Percentiles rank a stretch among this genome's conserved stretches.
phyloP scores from a whole-genome alignment of 1,140 invertebrate genomes.

The Oscheius sp. region DNA sequence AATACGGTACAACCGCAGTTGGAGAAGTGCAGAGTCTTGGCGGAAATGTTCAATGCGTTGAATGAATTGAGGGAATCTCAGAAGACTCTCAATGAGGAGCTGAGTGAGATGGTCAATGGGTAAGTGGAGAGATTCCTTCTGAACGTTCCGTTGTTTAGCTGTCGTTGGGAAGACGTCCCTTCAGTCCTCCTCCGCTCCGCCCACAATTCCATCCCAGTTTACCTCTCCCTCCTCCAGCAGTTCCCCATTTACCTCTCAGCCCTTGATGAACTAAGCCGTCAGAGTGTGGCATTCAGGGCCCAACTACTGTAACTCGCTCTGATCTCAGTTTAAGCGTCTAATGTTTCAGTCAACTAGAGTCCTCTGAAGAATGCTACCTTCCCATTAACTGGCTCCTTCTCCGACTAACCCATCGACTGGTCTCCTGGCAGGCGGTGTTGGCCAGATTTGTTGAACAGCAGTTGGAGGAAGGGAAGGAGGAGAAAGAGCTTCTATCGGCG shows the following conservation, averaged over 20 bases:
- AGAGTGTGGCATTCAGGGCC: conserved; percentile 9
- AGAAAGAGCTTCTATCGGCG: conserved; percentile 15
- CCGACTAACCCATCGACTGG: conserved; percentile 7
- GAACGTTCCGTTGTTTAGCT: not conserved
- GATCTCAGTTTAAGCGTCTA: not conserved
- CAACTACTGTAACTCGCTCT: conserved; percentile 15
- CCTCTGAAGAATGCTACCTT: conserved; percentile 36
- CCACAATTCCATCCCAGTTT: conserved; percentile 36
- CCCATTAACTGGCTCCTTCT: conserved; percentile 30
- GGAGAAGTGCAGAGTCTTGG: conserved; percentile 8
- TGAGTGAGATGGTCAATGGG: conserved; percentile 20
- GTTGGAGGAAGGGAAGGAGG: conserved; percentile 20
- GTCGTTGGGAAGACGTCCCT: conserved; percentile 20
- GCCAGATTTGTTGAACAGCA: conserved; percentile 25
- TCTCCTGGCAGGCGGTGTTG: conserved; percentile 28
- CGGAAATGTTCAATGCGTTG: conserved; percentile 18
- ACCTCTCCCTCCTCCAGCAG: conserved; percentile 30
- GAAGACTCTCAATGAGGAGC: conserved; percentile 10
- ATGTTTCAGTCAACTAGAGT: conserved; percentile 25
- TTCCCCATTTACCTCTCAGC: conserved; percentile 40
- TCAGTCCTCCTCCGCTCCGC: conserved; percentile 19
- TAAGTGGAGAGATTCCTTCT: not conserved
- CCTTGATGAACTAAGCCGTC: conserved; percentile 24
- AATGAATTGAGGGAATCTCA: conserved; percentile 12
- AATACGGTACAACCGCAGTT: not conserved